These are phyloP conservation scores for Lordiphosa clarofinis DNA, from an alignment of 1,140 invertebrate species.

Conservation along the genomic window DNA sequence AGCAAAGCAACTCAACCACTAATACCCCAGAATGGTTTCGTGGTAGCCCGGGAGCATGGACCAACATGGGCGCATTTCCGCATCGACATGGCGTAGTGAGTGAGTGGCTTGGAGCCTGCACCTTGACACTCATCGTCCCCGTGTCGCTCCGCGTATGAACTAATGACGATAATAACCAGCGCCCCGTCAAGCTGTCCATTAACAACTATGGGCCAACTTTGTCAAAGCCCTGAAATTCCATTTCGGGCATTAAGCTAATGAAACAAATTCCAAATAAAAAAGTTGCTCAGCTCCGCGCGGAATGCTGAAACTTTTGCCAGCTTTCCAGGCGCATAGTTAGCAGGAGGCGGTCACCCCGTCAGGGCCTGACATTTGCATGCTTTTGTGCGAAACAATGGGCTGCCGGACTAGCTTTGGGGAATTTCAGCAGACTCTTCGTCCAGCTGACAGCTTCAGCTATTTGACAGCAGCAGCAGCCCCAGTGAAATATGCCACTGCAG, in stretches of 20 bases:
- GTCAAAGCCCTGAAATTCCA: slow-evolving; percentile 43
- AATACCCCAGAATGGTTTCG: slow-evolving; percentile 21
- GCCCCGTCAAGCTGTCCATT: slow-evolving; percentile 16
- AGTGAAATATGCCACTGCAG: slow-evolving; percentile 42
- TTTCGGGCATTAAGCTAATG: slow-evolving; percentile 64
- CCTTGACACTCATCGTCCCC: slow-evolving; percentile 24
- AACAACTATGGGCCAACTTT: slow-evolving; percentile 44
- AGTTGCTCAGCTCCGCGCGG: slow-evolving; percentile 18
- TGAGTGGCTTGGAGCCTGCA: slow-evolving; percentile 12
- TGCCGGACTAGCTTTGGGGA: slow-evolving; percentile 20
- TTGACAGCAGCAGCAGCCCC: slow-evolving; percentile 47
- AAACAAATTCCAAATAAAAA: slow-evolving; percentile 53
- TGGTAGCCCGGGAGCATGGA: slow-evolving; percentile 4
- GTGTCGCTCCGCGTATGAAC: slow-evolving; percentile 13
- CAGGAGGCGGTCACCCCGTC: slow-evolving; percentile 24
- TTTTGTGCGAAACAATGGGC: slow-evolving; percentile 55
- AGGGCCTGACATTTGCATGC: slow-evolving; percentile 42
- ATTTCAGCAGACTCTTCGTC: slow-evolving; percentile 23
- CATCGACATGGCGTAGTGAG: slow-evolving; percentile 1
- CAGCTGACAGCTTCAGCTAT: slow-evolving; percentile 63
- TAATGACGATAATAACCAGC: background rate
- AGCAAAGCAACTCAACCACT: slow-evolving; percentile 7
- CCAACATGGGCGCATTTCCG: slow-evolving; percentile 47
- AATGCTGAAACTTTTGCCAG: slow-evolving; percentile 32
- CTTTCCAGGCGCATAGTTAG: slow-evolving; percentile 24